Base-by-base conservation (phyloP, 2,888 invertebrate genomes). In the Caenorhabditis angaria region DNA sequence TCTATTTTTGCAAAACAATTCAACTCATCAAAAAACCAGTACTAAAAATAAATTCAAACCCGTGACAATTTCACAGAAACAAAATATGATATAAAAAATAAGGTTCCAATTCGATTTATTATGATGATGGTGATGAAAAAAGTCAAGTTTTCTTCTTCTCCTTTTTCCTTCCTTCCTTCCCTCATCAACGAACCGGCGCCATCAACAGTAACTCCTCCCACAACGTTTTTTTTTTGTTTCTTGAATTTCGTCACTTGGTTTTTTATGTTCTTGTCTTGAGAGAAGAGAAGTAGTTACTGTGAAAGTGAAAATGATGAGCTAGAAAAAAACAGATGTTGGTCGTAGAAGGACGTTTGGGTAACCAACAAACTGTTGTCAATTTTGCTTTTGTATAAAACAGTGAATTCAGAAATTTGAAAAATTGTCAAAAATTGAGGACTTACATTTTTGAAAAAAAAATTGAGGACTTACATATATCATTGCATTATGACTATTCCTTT, bases 201-300 rank as follows among this genome's bases (percentile, higher is more conserved):
- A 54, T 24, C 51, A 51, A 24, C 70, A 70, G 65, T 65, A 71
- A 71, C 71, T 71, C 71, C 71, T 56, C 71, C 71, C 71, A 47
- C 58, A 54, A 47, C 24, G 54, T 47, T 54, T 65, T 65, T 70
- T 70, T 62, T n/a, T n/a, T n/a, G n/a, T n/a, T 70, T 56, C 53
- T 35, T 48, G 65, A 27, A 27, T 54, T 50, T 50, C 24, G 50
- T 50, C 50, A 50, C 22, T 50, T n/a, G 27, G 18, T 25, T n/a
- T 20, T 25, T 54, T 54, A 27, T 27, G 27, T 28, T 54, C 54
- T 54, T 18, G 5, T 48, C 24, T 54, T 24, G 4, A 54, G 24
- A 54, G 14, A 10, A 35, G 2, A 24, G 50, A 50, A 50, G 22
- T 22, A 50, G 24, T 50, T 12, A 41, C 41, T 41, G 14, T 41